phyloP scores from a whole-genome alignment of 2,888 invertebrate genomes.

The Sicus ferrugineus region DNA sequence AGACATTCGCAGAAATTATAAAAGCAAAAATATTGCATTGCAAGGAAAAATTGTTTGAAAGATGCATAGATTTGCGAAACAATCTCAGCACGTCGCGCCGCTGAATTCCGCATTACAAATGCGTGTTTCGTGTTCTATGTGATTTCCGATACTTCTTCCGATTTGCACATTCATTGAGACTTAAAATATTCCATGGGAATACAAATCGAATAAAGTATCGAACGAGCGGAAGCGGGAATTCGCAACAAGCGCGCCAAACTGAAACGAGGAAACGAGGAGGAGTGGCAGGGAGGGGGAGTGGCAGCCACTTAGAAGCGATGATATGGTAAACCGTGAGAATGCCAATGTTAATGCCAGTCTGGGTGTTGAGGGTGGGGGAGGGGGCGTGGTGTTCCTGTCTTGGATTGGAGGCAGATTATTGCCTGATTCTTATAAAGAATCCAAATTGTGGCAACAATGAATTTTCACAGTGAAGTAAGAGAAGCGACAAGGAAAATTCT shows the following conservation, averaged over 20 bases:
- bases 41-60: background rate
- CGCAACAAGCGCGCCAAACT: background rate
- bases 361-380: background rate
- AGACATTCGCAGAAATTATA: background rate
- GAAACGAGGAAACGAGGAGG: background rate
- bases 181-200: constrained; percentile 23
- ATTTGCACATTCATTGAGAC: constrained; percentile 18
- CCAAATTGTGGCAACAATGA: background rate
- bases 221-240: constrained; percentile 3
- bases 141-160: background rate
- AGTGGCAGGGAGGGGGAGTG: background rate
- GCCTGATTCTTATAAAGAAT: background rate
- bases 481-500: background rate
- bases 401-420: background rate
- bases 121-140: background rate
- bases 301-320: background rate
- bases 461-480: background rate
- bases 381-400: background rate
- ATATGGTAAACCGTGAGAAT: background rate
- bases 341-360: background rate
- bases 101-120: background rate
- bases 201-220: constrained; percentile 11
- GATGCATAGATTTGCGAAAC: background rate
- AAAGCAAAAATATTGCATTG: background rate
- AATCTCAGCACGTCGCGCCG: background rate